Evolutionary conservation across 1,140 invertebrate genomes (phyloP), one percentile per base, ranked within the genome.

Genomic region (Stegodyphus dumicola): DNA sequence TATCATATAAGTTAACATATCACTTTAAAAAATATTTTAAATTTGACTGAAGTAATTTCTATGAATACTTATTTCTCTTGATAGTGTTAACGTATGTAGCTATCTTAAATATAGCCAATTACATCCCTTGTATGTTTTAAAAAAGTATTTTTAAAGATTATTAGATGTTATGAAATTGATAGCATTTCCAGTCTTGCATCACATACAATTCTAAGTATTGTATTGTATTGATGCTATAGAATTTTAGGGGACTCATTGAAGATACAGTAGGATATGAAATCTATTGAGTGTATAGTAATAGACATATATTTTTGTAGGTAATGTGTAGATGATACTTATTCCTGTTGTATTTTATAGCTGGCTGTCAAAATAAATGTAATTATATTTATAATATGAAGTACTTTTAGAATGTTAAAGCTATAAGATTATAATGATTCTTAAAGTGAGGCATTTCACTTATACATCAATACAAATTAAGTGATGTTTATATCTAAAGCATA

Each of bases 221-320:
- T 73, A 6, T 13, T n/a, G 33, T 73, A 33, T 52, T 49, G 11
- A 73, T 10, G 15, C 56, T 60, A 5, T 10, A 60, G 15, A 60
- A 9, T 60, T 60, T 9, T 60, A 60, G 56, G 33, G 33, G 3
- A 33, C 33, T 33, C 33, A 33, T 33, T 33, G 33, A 33, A 33
- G 33, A 33, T 33, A 33, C 33, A 33, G n/a, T n/a, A n/a, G 1
- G 33, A 69, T 65, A 17, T 65, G 13, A 65, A 65, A 17, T 15
- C 18, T 74, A 51, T 52, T 7, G 52, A 10, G 51, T 77, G 60
- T 77, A 77, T 77, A 77, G 75, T 60, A 60, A 9, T 77, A 48
- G 15, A 77, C 65, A 60, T 77, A 77, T 77, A 77, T 77, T 77
- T 77, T 77, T 77, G 75, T 77, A 77, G 75, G 18, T 52, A 33